Evolutionary conservation across 1,140 invertebrate species (phyloP), one percentile per base, ranked within the genome.

Genomic region (Sesamia nonagrioides): DNA sequence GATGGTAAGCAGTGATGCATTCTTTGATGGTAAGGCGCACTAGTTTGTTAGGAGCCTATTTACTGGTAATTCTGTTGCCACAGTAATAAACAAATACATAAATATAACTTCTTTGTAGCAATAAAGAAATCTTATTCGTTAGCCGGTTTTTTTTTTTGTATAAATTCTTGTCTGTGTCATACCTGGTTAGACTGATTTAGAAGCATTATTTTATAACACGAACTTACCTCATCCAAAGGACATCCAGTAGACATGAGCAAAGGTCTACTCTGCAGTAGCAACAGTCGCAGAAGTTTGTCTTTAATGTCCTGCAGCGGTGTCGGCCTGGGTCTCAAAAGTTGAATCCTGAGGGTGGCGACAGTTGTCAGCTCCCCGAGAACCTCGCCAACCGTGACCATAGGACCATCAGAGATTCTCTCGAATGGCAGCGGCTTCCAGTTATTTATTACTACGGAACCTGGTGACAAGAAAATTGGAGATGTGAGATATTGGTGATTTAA

Each of bases 351-450:
- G 6, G 98, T 99, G 5, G 98, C 98, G 13, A 99, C 97, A 2
- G 98, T 98, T 2, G 98, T 98, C 78, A 99, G 91, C 94, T 99
- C 98, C 1, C 98, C 98, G 33, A 99, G 95, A 68, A 99, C 98
- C 87, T 99, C 98, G 18, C 98, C 98, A 0, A 99, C 97, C 0
- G 98, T 99, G 45, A 98, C 96, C 7, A 97, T 92, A 0, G 97
- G 97, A 81, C 97, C 97, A 81, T 99, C 98, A 4, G 98, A 98
- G 78, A 99, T 98, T 84, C 97, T 97, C 82, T 99, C 98, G 91
- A 99, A 97, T 3, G 97, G 96, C 48, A 99, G 92, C 1, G 98
- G 98, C 91, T 98, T 98, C 98, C 98, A 99, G 87, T 99, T 99
- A 89, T 98, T 98, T 84, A 99, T 97, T 15, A 98, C 97, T 54